phyloP scores from a whole-genome alignment of 2,888 invertebrate genomes.

The Idaea biselata region DNA sequence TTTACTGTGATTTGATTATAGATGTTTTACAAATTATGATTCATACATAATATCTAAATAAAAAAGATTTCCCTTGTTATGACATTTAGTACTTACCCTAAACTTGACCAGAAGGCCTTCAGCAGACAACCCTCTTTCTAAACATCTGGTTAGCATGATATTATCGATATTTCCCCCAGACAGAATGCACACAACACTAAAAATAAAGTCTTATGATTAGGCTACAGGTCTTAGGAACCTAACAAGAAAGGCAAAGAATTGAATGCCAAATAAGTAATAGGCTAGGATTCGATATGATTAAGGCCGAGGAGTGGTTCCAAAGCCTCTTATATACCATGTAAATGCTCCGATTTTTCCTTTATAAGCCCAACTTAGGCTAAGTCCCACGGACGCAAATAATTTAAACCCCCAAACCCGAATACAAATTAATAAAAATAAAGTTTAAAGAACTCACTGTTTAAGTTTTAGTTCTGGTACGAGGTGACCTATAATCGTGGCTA shows the following conservation, averaged over 20 bases:
- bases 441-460: constrained; percentile 82
- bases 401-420: neutral
- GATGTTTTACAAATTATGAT: too few relatives aligned
- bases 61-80: too few relatives aligned
- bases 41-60: too few relatives aligned
- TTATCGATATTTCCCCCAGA: constrained; percentile 95
- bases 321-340: too few relatives aligned
- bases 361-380: too few relatives aligned
- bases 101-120: constrained; percentile 87
- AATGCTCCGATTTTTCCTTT: too few relatives aligned
- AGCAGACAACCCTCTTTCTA: constrained; percentile 92
- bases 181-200: constrained; percentile 89
- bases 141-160: constrained; percentile 88
- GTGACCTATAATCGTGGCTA: constrained; percentile 90
- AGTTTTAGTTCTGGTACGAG: constrained; percentile 89
- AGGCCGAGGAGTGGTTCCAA: too few relatives aligned
- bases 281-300: neutral
- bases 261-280: too few relatives aligned
- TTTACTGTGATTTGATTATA: too few relatives aligned
- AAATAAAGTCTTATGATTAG: constrained; percentile 30
- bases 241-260: neutral
- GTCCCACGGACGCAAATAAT: too few relatives aligned
- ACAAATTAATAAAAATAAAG: neutral
- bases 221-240: neutral
- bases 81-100: constrained; percentile 55